Evolutionary conservation across 1,140 invertebrate species (phyloP).

Genomic region (Parasteatoda tepidariorum): DNA sequence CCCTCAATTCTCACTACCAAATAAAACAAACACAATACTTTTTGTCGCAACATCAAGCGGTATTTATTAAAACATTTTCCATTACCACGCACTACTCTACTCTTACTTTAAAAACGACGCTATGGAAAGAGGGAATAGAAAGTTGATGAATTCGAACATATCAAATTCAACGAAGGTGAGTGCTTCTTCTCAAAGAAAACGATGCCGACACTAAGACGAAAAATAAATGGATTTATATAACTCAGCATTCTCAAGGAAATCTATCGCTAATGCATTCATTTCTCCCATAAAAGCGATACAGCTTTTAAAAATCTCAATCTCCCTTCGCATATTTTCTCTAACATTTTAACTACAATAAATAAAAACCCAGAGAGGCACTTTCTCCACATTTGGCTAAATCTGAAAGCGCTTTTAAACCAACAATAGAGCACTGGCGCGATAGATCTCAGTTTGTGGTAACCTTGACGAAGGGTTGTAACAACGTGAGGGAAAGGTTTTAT

Average conservation of each 20-base stretch:
- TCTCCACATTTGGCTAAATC: neutral
- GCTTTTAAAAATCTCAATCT: neutral
- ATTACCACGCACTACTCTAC: too few relatives aligned
- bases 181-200: neutral
- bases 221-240: neutral
- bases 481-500: constrained; percentile 30
- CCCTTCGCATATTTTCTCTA: neutral
- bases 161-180: neutral
- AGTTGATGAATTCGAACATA: neutral
- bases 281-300: neutral
- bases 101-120: neutral
- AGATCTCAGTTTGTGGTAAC: neutral
- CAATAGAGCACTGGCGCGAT: neutral
- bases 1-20: too few relatives aligned
- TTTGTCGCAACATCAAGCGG: too few relatives aligned
- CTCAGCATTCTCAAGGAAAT: neutral
- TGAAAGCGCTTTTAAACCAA: neutral
- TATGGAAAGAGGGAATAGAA: neutral
- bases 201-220: neutral
- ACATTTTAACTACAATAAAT: neutral
- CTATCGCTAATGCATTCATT: neutral
- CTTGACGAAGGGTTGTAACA: neutral
- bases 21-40: too few relatives aligned
- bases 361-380: neutral
- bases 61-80: too few relatives aligned